Conservation (phyloP, 2,888 invertebrate genomes). For the Timema cristinae region DNA sequence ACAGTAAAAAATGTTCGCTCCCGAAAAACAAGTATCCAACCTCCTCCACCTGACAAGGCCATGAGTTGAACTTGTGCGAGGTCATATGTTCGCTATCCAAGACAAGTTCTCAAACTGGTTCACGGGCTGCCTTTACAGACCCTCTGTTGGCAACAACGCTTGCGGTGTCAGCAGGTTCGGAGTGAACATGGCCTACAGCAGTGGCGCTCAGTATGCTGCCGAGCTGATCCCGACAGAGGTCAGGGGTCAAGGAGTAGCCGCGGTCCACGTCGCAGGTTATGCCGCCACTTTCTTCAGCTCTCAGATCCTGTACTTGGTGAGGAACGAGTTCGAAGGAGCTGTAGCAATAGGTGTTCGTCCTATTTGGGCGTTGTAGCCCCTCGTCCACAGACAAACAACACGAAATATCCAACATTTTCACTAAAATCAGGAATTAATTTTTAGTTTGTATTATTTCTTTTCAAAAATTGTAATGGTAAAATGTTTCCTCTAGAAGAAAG, state of each 20-base stretch:
- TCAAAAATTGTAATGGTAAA: too few species aligned
- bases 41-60: too few species aligned
- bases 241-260: conserved; percentile 58
- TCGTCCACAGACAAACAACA: too few species aligned
- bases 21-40: too few species aligned
- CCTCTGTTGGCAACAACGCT: conserved; percentile 43
- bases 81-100: background rate
- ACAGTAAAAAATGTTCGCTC: too few species aligned
- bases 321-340: background rate
- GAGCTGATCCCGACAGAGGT: conserved; percentile 61
- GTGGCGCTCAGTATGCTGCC: conserved; percentile 60
- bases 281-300: conserved; percentile 57
- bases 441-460: too few species aligned
- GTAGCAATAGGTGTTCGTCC: too few species aligned
- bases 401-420: too few species aligned
- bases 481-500: too few species aligned
- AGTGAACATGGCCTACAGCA: conserved; percentile 59
- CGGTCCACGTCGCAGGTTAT: conserved; percentile 58
- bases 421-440: too few species aligned
- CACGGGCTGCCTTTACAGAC: background rate
- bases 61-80: too few species aligned
- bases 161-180: conserved; percentile 54
- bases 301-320: conserved; percentile 50
- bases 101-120: background rate
- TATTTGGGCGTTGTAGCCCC: too few species aligned